These are phyloP conservation scores for Strigamia maritima DNA, from an alignment of 2,888 invertebrate species.

Conservation along the genomic window DNA sequence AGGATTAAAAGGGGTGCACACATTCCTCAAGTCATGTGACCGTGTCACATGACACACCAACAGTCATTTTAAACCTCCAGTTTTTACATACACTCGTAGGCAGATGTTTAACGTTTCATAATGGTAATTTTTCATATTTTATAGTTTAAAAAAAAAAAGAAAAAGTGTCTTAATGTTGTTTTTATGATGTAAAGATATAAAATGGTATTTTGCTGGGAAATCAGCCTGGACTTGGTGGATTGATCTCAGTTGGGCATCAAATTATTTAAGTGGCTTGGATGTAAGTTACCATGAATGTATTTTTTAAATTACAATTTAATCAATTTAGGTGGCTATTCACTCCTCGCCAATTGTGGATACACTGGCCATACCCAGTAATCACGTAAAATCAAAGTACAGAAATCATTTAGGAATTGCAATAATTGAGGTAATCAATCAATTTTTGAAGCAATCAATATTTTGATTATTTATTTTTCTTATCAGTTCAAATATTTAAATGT, in stretches of 20 bases:
- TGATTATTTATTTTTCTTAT: neutral
- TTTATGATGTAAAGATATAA: neutral
- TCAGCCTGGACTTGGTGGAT: conserved; percentile 6
- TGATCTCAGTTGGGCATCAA: neutral
- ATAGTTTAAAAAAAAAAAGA: too few species aligned
- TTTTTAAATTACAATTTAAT: neutral
- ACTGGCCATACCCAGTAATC: neutral
- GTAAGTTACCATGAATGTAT: neutral
- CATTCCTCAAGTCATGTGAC: too few species aligned
- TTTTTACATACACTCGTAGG: too few species aligned
- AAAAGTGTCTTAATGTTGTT: too few species aligned
- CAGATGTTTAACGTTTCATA: neutral
- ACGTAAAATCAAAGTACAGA: neutral
- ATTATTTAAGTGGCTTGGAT: neutral
- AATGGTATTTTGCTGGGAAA: conserved; percentile 5
- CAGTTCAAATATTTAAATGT: neutral
- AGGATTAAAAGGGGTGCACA: too few species aligned
- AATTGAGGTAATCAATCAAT: neutral
- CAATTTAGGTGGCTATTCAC: neutral
- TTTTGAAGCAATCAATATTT: too few species aligned
- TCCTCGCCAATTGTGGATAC: neutral
- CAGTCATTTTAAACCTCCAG: too few species aligned
- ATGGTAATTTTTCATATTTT: neutral
- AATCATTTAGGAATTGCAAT: neutral
- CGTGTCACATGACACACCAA: too few species aligned